A percentile compares a stretch with the other conserved stretches of the same genome.
Conservation (phyloP, 2,888 invertebrate species). For the Trimorus sp. region DNA sequence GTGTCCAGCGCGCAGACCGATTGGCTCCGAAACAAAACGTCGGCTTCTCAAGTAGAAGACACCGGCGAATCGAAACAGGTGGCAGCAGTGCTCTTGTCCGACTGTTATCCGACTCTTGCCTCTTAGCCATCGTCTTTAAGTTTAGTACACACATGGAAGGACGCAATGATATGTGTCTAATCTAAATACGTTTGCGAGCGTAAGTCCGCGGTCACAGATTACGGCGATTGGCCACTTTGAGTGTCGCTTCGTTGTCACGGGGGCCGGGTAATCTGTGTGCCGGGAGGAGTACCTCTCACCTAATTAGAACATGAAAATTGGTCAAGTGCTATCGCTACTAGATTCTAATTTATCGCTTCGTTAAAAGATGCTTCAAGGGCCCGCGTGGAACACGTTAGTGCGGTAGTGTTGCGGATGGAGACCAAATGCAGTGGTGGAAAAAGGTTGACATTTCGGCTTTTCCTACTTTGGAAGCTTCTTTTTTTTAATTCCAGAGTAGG, state of each 20-base stretch:
- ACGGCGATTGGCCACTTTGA: constrained; percentile 12
- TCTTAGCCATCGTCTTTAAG: constrained; percentile 30
- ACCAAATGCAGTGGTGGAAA: too few species aligned
- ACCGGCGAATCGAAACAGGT: constrained; percentile 51
- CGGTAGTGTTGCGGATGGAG: too few species aligned
- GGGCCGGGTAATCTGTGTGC: constrained; percentile 51
- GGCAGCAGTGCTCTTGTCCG: constrained; percentile 49
- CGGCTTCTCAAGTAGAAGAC: constrained; percentile 31
- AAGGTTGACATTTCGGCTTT: too few species aligned
- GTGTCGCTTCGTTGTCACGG: constrained; percentile 42
- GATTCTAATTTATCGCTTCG: constrained; percentile 68
- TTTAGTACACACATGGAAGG: constrained; percentile 70
- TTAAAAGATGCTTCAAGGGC: constrained; percentile 57
- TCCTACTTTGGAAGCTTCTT: too few species aligned
- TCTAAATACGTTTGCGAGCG: constrained; percentile 70
- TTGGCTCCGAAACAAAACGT: constrained; percentile 2
- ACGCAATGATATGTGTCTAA: constrained; percentile 79
- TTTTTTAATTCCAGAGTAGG: too few species aligned
- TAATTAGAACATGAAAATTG: constrained; percentile 77
- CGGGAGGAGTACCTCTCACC: constrained; percentile 56
- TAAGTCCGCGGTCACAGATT: constrained; percentile 51
- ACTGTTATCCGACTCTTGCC: constrained; percentile 32
- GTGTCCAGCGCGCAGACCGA: background rate
- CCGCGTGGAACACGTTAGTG: constrained; percentile 9
- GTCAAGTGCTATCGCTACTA: constrained; percentile 76